A percentile compares a stretch with the other conserved stretches of the same genome.
phyloP scores from a whole-genome alignment of 2,888 invertebrate species.

The Lypha dubia region DNA sequence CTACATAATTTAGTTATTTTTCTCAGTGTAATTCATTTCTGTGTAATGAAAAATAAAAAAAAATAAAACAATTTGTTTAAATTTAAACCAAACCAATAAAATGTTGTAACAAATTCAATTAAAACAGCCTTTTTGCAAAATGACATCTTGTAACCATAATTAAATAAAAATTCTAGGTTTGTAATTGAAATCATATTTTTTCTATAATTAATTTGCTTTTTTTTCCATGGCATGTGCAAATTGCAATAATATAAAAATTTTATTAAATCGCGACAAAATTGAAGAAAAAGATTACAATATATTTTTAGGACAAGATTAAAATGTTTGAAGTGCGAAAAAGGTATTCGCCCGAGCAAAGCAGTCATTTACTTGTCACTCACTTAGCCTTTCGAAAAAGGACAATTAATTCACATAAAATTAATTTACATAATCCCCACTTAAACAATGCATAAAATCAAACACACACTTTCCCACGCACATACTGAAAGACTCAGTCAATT shows the following conservation, averaged over 20 bases:
- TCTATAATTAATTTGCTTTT: constrained; percentile 44
- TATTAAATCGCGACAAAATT: background rate
- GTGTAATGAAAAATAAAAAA: no score
- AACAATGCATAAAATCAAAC: constrained; percentile 23
- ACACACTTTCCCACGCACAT: background rate
- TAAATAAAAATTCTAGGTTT: constrained; percentile 55
- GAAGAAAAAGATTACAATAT: constrained; percentile 27
- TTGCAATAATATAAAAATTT: background rate
- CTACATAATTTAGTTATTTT: background rate
- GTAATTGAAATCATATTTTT: constrained; percentile 59
- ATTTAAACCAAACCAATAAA: constrained; percentile 18
- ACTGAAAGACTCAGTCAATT: constrained; percentile 12
- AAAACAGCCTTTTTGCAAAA: constrained; percentile 41
- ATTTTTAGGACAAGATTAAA: constrained; percentile 37
- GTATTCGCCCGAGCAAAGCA: constrained; percentile 26
- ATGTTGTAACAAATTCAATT: constrained; percentile 59
- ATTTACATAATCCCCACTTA: constrained; percentile 63
- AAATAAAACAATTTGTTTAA: constrained; percentile 8
- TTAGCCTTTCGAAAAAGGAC: constrained; percentile 27
- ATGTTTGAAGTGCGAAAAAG: constrained; percentile 41
- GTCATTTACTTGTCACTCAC: constrained; percentile 18
- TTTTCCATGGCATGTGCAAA: background rate
- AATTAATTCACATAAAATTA: constrained; percentile 55
- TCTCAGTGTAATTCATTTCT: constrained; percentile 9
- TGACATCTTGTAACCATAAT: constrained; percentile 65